Conservation (phyloP, 92 coral and sea anemone genomes). For the Isaurus tuberculatus region DNA sequence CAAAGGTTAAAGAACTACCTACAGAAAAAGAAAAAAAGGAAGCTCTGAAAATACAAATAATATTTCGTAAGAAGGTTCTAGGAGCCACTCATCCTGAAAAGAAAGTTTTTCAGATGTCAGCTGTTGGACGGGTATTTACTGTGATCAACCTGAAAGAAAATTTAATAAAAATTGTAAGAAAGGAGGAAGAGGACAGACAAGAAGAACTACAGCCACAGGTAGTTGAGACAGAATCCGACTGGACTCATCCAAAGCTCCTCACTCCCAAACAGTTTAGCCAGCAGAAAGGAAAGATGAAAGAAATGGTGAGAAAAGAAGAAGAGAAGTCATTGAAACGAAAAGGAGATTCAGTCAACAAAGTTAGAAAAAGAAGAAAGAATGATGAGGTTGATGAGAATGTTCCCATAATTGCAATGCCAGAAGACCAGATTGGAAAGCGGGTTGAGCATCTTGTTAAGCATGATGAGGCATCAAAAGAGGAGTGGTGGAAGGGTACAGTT, state of each 20-base stretch:
- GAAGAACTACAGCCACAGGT: not conserved
- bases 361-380: not conserved
- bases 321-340: slow-evolving; percentile 17
- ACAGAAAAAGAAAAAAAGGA: slow-evolving; percentile 1
- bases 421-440: not conserved
- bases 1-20: not conserved
- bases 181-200: not conserved
- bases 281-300: slow-evolving; percentile 10
- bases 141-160: slow-evolving; percentile 1
- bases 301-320: slow-evolving; percentile 21
- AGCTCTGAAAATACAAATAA: not conserved
- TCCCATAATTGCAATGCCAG: slow-evolving; percentile 6
- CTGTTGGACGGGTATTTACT: not conserved
- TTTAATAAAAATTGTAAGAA: not conserved
- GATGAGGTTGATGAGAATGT: not conserved
- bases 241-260: not conserved
- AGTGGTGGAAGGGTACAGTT: slow-evolving; percentile 34
- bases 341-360: not conserved
- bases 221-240: not conserved
- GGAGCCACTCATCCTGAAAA: slow-evolving; percentile 13
- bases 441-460: slow-evolving; percentile 23
- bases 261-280: not conserved
- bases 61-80: slow-evolving; percentile 18
- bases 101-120: slow-evolving; percentile 27
- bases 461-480: slow-evolving; percentile 9